Percentiles rank a stretch among this genome's conserved stretches.
Evolutionary conservation across 2,888 invertebrate genomes (phyloP).

Genomic region (Ptilodon capucinus): DNA sequence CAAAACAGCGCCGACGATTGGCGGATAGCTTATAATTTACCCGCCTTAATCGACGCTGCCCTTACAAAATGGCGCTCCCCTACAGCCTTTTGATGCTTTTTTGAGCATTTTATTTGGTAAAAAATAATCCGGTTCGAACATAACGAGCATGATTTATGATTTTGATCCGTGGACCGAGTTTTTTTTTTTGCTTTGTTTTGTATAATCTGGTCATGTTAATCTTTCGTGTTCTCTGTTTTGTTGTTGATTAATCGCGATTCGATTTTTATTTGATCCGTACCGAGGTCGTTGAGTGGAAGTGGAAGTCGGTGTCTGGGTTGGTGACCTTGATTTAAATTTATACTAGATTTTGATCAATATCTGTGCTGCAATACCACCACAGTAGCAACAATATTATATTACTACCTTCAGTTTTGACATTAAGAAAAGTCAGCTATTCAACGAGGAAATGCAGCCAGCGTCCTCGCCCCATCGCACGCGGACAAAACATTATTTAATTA

Average conservation of each 20-base stretch:
- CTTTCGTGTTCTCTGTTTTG: slow-evolving; percentile 69
- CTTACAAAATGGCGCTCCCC: slow-evolving; percentile 80
- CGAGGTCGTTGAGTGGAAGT: slow-evolving; percentile 17
- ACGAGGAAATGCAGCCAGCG: too few species aligned
- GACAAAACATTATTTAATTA: too few species aligned
- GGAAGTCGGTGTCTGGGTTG: slow-evolving; percentile 3
- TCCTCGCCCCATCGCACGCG: too few species aligned
- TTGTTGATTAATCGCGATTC: slow-evolving; percentile 67
- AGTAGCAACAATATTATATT: too few species aligned
- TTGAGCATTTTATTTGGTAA: slow-evolving; percentile 79
- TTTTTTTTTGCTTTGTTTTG: slow-evolving; percentile 55
- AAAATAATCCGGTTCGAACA: slow-evolving; percentile 81
- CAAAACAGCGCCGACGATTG: slow-evolving; percentile 49
- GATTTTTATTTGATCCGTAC: slow-evolving; percentile 51
- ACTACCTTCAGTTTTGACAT: too few species aligned
- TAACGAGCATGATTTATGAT: slow-evolving; percentile 83
- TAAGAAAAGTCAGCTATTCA: too few species aligned
- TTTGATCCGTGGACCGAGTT: slow-evolving; percentile 65
- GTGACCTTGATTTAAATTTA: neutral
- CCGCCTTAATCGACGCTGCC: slow-evolving; percentile 71
- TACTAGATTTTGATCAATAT: too few species aligned
- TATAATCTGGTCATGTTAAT: slow-evolving; percentile 75
- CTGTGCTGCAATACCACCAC: too few species aligned
- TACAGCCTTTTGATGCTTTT: slow-evolving; percentile 79
- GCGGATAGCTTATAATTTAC: slow-evolving; percentile 58